phyloP scores from a whole-genome alignment of 2,888 invertebrate genomes.

The Hermaeophaga mercurialis region DNA sequence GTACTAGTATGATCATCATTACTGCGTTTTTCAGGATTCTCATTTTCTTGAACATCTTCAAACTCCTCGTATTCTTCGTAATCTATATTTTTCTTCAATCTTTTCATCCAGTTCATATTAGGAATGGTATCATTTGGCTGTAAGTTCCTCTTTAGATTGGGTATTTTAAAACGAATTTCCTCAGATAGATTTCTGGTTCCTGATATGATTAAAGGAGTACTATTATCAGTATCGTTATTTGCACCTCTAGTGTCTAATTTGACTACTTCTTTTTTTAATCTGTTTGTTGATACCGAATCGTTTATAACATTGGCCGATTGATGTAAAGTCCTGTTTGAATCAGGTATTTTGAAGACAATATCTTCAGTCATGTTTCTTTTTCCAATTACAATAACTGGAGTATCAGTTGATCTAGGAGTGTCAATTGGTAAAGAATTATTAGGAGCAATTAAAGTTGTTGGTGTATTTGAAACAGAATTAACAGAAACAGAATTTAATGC shows the following conservation, averaged over 20 bases:
- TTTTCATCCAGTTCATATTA: background rate
- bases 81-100: constrained; percentile 6
- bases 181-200: background rate
- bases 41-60: background rate
- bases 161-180: constrained; percentile 6
- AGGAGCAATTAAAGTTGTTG: background rate
- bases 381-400: constrained; percentile 2
- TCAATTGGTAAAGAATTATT: background rate
- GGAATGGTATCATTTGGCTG: background rate
- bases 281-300: background rate
- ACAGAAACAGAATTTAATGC: no score
- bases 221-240: background rate
- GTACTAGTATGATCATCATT: background rate
- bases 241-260: background rate
- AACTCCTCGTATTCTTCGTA: constrained; percentile 3
- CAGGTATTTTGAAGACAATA: background rate
- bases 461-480: no score
- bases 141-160: constrained; percentile 5
- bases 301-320: background rate
- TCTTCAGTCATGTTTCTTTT: constrained; percentile 4
- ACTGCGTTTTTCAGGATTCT: constrained; percentile 1
- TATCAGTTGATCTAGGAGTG: background rate
- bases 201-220: constrained; percentile 1
- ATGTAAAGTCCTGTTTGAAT: background rate
- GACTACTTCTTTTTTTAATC: background rate